Conservation (phyloP, 2,888 invertebrate genomes). For the Troides helena region DNA sequence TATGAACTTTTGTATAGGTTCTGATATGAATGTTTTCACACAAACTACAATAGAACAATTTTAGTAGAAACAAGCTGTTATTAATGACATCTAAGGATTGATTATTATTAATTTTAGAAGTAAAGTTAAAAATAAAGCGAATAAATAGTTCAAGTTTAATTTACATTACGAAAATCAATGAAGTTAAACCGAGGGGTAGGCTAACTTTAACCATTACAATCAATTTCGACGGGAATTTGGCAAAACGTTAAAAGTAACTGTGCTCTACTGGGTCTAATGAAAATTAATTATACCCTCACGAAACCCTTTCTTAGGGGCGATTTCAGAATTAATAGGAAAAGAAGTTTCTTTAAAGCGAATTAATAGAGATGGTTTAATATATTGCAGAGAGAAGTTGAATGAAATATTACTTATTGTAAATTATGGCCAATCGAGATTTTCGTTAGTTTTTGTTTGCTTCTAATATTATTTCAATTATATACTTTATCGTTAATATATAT, state of each 20-base stretch:
- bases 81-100: no score
- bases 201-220: slow-evolving; percentile 18
- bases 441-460: no score
- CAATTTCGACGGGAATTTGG: slow-evolving; percentile 34
- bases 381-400: slow-evolving; percentile 5
- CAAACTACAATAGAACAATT: no score
- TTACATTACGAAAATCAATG: neutral
- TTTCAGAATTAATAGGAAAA: slow-evolving; percentile 23
- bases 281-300: slow-evolving; percentile 53
- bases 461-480: no score
- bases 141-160: neutral
- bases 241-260: slow-evolving; percentile 41
- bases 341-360: slow-evolving; percentile 7
- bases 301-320: slow-evolving; percentile 37
- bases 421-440: no score
- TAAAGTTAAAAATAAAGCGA: no score
- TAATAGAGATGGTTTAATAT: slow-evolving; percentile 7
- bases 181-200: slow-evolving; percentile 1
- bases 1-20: no score
- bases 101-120: no score
- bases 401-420: neutral
- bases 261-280: slow-evolving; percentile 41
- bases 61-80: no score
- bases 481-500: no score
- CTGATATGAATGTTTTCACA: no score